Conservation (phyloP, 2,888 invertebrate genomes). For the Mythimna ferrago region DNA sequence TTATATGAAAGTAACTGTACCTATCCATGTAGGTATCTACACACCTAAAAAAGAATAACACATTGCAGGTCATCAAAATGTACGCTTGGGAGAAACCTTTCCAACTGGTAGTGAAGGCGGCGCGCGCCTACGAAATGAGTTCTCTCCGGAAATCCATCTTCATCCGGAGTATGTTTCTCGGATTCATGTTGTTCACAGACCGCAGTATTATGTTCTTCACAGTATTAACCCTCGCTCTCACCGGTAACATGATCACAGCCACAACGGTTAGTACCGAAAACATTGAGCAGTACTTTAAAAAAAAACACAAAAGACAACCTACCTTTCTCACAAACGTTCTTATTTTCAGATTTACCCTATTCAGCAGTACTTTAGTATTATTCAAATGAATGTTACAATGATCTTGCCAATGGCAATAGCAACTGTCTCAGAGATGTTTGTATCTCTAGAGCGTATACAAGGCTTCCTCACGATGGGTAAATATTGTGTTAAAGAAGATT, state of each 20-base stretch:
- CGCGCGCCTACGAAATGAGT: slow-evolving; percentile 90
- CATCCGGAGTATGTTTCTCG: slow-evolving; percentile 92
- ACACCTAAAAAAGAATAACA: not conserved
- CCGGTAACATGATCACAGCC: slow-evolving; percentile 80
- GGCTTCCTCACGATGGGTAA: slow-evolving; percentile 88
- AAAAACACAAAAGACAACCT: not conserved
- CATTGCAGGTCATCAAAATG: slow-evolving; percentile 96
- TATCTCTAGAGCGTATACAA: slow-evolving; percentile 91
- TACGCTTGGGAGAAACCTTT: slow-evolving; percentile 98
- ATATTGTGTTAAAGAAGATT: slow-evolving; percentile 48
- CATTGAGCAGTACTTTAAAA: not conserved
- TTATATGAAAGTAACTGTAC: not conserved
- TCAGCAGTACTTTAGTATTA: slow-evolving; percentile 90
- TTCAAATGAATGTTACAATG: slow-evolving; percentile 90
- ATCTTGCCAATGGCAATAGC: slow-evolving; percentile 90
- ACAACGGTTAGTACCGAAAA: slow-evolving; percentile 73
- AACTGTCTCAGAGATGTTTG: slow-evolving; percentile 89
- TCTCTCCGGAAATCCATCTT: slow-evolving; percentile 91
- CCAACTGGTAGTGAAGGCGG: slow-evolving; percentile 91
- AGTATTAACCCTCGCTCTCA: slow-evolving; percentile 78
- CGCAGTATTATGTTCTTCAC: slow-evolving; percentile 93
- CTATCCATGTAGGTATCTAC: not conserved
- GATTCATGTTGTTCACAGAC: slow-evolving; percentile 94
- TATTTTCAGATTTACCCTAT: slow-evolving; percentile 90
- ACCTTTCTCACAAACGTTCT: not conserved